Conservation (phyloP, 2,797 vertebrate genomes). For the Glossophaga mutica region DNA sequence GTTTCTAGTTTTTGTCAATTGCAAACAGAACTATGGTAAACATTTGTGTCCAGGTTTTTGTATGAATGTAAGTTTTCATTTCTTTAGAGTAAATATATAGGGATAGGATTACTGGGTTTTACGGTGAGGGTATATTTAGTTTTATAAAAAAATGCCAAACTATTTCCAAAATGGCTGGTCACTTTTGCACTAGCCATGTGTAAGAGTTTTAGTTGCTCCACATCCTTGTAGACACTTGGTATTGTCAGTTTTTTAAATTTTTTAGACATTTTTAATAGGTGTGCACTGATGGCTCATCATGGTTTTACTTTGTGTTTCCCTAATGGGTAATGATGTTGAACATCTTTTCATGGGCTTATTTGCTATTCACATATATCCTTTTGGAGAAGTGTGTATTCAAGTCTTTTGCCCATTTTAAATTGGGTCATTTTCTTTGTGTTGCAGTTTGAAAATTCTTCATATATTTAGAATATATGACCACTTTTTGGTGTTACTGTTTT, state of each 20-base stretch:
- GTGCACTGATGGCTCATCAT: not conserved
- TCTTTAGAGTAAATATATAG: no score
- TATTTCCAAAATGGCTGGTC: not conserved
- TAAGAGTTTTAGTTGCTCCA: not conserved
- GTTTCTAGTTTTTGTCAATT: not conserved
- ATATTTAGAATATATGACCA: not conserved
- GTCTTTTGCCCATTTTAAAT: not conserved
- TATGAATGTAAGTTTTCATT: not conserved
- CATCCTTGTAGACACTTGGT: not conserved
- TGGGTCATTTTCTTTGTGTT: not conserved
- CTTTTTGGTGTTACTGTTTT: not conserved
- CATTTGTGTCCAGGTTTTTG: not conserved
- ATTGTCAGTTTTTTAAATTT: not conserved
- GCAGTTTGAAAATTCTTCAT: not conserved
- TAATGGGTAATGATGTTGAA: not conserved
- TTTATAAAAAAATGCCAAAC: no score
- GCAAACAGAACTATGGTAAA: not conserved
- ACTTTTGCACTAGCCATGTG: not conserved
- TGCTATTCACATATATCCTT: not conserved
- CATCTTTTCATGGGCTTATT: not conserved
- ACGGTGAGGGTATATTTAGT: no score
- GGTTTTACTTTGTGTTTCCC: not conserved
- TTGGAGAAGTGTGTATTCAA: not conserved
- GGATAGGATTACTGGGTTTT: no score
- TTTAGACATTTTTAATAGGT: not conserved